phyloP scores from a whole-genome alignment of 2,113 vertebrate species.

The Labeo catla region DNA sequence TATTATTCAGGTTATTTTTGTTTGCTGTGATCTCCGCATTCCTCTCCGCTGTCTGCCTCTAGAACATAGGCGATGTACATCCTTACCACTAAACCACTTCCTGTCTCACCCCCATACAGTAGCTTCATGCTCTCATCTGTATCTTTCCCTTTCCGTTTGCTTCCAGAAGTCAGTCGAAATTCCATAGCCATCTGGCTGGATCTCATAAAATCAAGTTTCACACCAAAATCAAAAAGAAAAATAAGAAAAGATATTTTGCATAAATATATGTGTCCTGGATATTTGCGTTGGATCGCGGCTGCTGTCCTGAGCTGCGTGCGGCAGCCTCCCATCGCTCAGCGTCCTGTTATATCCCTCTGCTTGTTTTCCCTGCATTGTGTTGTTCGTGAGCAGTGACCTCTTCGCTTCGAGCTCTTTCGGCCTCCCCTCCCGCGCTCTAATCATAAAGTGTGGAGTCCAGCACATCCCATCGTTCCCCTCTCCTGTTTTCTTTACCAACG shows the following conservation, averaged over 20 bases:
- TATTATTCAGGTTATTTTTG: conserved; percentile 56
- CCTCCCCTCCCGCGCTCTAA: conserved; percentile 19
- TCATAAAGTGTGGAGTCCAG: conserved; percentile 32
- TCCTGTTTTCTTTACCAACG: conserved; percentile 45
- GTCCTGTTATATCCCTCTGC: conserved; percentile 5
- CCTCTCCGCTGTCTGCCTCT: conserved; percentile 52
- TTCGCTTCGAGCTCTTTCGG: not conserved
- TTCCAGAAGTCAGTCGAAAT: not conserved
- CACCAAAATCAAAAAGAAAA: not conserved
- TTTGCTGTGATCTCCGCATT: conserved; percentile 50
- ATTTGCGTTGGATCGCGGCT: not conserved
- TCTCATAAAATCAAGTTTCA: not conserved
- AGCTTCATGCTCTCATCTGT: conserved; percentile 7
- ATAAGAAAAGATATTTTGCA: not conserved
- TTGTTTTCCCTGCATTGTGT: not conserved
- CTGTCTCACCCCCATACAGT: conserved; percentile 9
- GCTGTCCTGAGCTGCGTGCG: not conserved
- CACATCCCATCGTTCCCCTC: conserved; percentile 23
- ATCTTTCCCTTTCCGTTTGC: not conserved
- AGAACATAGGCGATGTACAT: conserved; percentile 24
- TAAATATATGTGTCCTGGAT: not conserved
- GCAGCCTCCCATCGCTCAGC: not conserved
- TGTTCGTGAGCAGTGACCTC: conserved; percentile 34
- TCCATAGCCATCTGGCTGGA: not conserved
- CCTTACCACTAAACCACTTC: conserved; percentile 33